phyloP scores from a whole-genome alignment of 1,140 invertebrate species.

The Popillia japonica region DNA sequence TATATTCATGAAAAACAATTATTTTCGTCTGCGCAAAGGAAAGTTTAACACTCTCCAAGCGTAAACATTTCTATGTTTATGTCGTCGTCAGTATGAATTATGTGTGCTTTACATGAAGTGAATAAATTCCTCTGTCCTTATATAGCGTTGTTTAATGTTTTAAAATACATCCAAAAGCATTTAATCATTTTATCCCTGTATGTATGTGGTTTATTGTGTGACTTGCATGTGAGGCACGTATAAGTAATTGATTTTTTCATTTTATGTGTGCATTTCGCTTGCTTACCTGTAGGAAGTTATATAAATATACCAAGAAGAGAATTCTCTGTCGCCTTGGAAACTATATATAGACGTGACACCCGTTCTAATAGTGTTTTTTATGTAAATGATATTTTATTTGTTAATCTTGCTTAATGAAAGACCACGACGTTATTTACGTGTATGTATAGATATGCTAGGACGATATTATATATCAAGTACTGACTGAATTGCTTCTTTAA shows the following conservation, averaged over 20 bases:
- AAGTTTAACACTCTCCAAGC: slow-evolving; percentile 6
- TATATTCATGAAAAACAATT: too few relatives aligned
- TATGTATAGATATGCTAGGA: too few relatives aligned
- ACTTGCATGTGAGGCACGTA: slow-evolving; percentile 13
- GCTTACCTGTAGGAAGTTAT: slow-evolving; percentile 29
- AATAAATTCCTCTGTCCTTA: slow-evolving; percentile 13
- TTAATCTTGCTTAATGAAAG: neutral
- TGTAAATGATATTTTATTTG: slow-evolving; percentile 23
- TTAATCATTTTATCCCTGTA: slow-evolving; percentile 32
- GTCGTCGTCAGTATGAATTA: slow-evolving; percentile 13
- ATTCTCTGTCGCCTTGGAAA: slow-evolving; percentile 28
- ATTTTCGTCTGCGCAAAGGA: neutral
- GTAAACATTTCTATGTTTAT: slow-evolving; percentile 22
- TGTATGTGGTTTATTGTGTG: neutral
- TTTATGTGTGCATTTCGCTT: slow-evolving; percentile 14
- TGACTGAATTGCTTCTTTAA: too few relatives aligned
- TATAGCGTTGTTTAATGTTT: slow-evolving; percentile 11
- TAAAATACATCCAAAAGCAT: slow-evolving; percentile 8
- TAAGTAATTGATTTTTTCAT: slow-evolving; percentile 25
- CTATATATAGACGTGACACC: slow-evolving; percentile 23
- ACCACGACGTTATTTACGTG: too few relatives aligned
- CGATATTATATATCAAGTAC: too few relatives aligned
- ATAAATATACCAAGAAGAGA: slow-evolving; percentile 11
- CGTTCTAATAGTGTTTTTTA: slow-evolving; percentile 20
- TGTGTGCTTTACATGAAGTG: neutral